phyloP scores from a whole-genome alignment of 2,888 invertebrate genomes.

The Lochmaea capreae region DNA sequence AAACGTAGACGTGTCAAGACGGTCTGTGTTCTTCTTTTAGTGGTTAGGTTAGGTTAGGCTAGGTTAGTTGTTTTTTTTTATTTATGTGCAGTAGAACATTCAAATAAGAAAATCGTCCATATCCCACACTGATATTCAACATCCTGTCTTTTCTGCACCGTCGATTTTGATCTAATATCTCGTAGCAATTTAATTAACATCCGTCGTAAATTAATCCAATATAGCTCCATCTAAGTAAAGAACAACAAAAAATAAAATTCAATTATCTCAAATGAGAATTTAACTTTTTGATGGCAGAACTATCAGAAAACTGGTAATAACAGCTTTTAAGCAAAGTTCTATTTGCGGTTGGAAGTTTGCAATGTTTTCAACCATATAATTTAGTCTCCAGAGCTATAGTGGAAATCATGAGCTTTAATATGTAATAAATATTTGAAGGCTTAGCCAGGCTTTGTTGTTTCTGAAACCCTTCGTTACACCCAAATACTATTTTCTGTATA shows the following conservation, averaged over 20 bases:
- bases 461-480: constrained; percentile 3
- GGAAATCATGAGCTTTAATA: constrained; percentile 19
- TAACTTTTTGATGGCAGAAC: constrained; percentile 13
- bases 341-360: constrained; percentile 5
- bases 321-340: neutral
- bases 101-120: no score
- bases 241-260: neutral
- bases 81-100: no score
- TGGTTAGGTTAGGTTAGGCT: no score
- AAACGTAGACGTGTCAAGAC: no score
- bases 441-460: constrained; percentile 13
- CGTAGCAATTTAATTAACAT: no score
- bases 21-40: no score
- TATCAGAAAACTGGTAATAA: neutral
- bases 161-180: no score
- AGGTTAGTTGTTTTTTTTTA: no score
- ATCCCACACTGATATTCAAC: no score
- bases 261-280: neutral
- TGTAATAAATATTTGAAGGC: constrained; percentile 18
- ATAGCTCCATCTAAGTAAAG: neutral
- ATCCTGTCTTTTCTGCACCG: no score
- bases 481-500: neutral
- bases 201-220: neutral
- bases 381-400: neutral
- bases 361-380: constrained; percentile 14